Base-by-base conservation (phyloP, 23 tunicate genomes). In the Trididemnum clinides region DNA sequence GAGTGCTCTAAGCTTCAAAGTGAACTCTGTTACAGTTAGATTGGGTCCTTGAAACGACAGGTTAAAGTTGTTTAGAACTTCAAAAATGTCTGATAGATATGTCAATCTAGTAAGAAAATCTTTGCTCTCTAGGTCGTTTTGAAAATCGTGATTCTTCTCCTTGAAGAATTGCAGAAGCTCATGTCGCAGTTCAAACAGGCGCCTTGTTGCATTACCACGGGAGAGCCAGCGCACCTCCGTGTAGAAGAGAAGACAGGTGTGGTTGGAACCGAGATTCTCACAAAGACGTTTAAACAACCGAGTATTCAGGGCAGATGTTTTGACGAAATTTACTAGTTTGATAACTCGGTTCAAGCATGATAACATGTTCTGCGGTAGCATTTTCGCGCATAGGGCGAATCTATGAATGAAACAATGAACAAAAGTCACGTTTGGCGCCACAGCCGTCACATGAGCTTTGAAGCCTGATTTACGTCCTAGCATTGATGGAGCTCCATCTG, bases 71-170 rank as follows among this genome's bases (percentile, higher is more conserved):
- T 85, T 85, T 33, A 85, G 26, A 64, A 72, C 82, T 73, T 57
- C 77, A 33, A 88, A 88, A 82, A 88, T 88, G 87, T 88, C 92
- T 63, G 92, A 72, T 38, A 82, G 75, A 86, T 88, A 82, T 20
- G 83, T 72, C 88, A 86, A 59, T 28, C 90, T 86, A 37, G 58
- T 36, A 69, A 85, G 80, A 85, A 85, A 85, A 33, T 74, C 83
- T 80, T 85, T 39, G 51, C 72, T 57, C 49, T 74, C 88, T 72
- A 85, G 28, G 78, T 74, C 71, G 35, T 26, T 85, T 75, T 64
- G 62, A 62, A 86, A 86, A 86, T 86, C 84, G 34, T 86, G 84
- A 86, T 86, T 44, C 71, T 86, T 77, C 71, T 77, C 66, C 84
- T 39, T 59, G 75, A 62, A 86, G 81, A 86, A 78, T 77, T 39